Conservation (phyloP, 2,888 invertebrate species). For the Caenorhabditis sp. region DNA sequence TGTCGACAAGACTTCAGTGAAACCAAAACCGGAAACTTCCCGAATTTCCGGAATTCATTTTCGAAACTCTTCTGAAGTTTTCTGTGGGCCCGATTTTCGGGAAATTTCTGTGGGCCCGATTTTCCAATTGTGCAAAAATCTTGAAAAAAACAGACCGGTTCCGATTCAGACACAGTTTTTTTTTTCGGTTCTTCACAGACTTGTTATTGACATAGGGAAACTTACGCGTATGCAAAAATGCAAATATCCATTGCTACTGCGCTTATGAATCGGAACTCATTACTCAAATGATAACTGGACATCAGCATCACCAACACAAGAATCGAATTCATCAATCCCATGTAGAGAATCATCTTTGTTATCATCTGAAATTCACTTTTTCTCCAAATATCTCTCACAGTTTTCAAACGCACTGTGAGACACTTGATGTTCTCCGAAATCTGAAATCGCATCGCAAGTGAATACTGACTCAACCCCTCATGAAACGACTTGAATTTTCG, state of each 20-base stretch:
- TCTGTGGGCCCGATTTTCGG: too few species aligned
- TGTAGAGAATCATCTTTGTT: neutral
- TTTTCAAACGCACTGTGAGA: neutral
- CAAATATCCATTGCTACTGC: neutral
- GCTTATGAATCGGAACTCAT: constrained; percentile 1
- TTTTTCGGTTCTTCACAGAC: too few species aligned
- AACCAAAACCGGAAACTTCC: too few species aligned
- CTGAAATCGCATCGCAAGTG: neutral
- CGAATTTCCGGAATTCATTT: too few species aligned
- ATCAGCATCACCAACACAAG: neutral
- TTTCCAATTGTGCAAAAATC: too few species aligned
- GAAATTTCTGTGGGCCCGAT: too few species aligned
- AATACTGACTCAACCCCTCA: neutral
- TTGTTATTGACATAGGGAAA: neutral
- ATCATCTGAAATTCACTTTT: neutral
- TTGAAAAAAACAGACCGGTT: too few species aligned
- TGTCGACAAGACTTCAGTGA: too few species aligned
- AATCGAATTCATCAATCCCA: neutral
- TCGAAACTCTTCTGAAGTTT: too few species aligned
- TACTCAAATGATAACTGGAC: neutral
- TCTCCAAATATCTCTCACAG: too few species aligned
- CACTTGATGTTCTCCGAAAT: neutral
- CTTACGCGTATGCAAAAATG: neutral
- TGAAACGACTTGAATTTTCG: neutral
- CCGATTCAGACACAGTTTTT: too few species aligned